A percentile compares a stretch with the other conserved stretches of the same genome.
phyloP scores from a whole-genome alignment of 2,888 invertebrate species.

The Gortyna flavago region DNA sequence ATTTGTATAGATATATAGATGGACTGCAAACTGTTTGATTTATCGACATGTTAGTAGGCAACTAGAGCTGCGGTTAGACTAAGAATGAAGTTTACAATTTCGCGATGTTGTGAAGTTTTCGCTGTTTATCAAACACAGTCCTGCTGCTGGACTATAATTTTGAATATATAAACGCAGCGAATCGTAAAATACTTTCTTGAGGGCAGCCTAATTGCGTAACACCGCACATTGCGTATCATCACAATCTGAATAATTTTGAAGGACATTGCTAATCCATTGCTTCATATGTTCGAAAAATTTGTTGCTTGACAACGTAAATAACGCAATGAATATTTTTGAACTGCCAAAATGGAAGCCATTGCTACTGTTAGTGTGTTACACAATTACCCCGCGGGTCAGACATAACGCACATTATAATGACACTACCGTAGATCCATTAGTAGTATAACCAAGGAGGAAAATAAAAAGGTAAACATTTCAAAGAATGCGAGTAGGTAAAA shows the following conservation, averaged over 20 bases:
- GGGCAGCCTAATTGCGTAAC: no score
- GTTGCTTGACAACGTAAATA: no score
- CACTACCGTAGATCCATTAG: not conserved
- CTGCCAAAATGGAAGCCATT: not conserved
- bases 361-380: not conserved
- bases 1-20: no score
- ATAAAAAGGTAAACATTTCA: constrained; percentile 23
- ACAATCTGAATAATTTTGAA: no score
- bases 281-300: no score
- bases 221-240: no score
- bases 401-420: not conserved
- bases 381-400: not conserved
- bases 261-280: no score
- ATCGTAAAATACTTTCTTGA: not conserved
- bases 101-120: not conserved
- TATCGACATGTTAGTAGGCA: not conserved
- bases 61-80: not conserved
- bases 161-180: not conserved
- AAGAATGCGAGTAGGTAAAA: constrained; percentile 35
- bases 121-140: not conserved
- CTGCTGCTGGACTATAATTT: not conserved
- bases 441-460: constrained; percentile 18
- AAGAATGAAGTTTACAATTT: not conserved
- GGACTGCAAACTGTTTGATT: not conserved
- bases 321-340: no score